Evolutionary conservation across 2,797 vertebrate species (phyloP).

Genomic region (Spondyliosoma cantharus): DNA sequence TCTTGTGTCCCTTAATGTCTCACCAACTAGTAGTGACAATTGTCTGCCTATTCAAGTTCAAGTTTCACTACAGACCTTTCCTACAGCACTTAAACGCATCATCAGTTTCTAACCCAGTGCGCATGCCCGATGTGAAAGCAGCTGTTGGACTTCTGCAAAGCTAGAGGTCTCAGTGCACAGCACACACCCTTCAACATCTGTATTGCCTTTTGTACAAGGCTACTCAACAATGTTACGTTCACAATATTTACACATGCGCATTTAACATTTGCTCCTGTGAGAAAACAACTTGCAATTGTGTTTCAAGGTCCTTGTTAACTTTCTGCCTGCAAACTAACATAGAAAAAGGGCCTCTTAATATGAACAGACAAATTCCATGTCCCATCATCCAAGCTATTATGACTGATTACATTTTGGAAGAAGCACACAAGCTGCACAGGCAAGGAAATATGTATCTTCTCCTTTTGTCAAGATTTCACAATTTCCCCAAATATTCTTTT

Average conservation of each 20-base stretch:
- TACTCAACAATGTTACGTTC: neutral
- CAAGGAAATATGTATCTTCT: neutral
- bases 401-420: neutral
- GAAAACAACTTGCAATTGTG: neutral
- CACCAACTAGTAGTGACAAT: neutral
- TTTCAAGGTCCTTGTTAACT: neutral
- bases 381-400: neutral
- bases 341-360: neutral
- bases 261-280: neutral
- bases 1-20: neutral
- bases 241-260: no score
- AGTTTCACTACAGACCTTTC: neutral
- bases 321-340: neutral
- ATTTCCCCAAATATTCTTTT: neutral
- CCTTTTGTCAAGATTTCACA: conserved; percentile 11
- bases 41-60: no score
- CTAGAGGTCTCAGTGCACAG: conserved; percentile 17
- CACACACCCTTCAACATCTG: conserved; percentile 60
- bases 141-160: conserved; percentile 56
- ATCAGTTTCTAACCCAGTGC: neutral
- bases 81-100: conserved; percentile 37
- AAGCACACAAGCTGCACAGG: neutral
- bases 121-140: conserved; percentile 64
- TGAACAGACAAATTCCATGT: neutral
- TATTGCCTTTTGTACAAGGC: conserved; percentile 20